Evolutionary conservation across 2,113 vertebrate genomes (phyloP), one percentile per base, ranked within the genome.

Genomic region (Vicugna pacos): DNA sequence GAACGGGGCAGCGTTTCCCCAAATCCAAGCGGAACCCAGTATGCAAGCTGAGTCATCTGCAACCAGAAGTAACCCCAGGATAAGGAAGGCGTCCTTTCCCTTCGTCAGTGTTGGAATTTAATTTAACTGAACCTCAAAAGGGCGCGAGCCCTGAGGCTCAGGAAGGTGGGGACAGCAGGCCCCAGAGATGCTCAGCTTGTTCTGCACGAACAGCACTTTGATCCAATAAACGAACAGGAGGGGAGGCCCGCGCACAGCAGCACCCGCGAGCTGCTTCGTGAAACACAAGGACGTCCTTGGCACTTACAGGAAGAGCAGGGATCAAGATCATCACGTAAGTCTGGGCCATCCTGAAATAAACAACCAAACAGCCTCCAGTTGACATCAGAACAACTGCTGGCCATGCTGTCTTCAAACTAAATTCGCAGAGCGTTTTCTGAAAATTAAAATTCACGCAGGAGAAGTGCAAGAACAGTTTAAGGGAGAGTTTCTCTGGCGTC

Each of bases 281-380:
- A 50, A 56, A 88, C 2, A 7, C 19, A 20, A 28, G 17, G 46
- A 5, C 10, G 54, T n/a, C 50, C 64, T 24, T 17, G 84, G 70
- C 54, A 99, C 99, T 99, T 97, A 99, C 99, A 50, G 99, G 99
- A 95, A 99, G 99, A 22, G 99, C 99, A 89, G 99, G 99, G 85
- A 99, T 98, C 95, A 99, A 99, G 58, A 98, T 98, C 98, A 98
- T 98, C 97, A 99, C 97, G 8, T 99, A 99, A n/a, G 99, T 54
- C 46, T 99, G 99, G 50, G 99, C 99, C 89, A 99, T 98, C 98
- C 99, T 99, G 98, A 87, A 98, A 97, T 35, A 97, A 87, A 70
- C 85, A 48, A 95, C 38, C 93, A 82, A 32, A 97, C 70, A 62
- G 48, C 22, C 19, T 77, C 54, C 12, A 7, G 42, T 89, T 46